Percentiles rank a stretch among this genome's conserved stretches.
phyloP scores from a whole-genome alignment of 2,113 vertebrate genomes.

The Trogon surrucura region DNA sequence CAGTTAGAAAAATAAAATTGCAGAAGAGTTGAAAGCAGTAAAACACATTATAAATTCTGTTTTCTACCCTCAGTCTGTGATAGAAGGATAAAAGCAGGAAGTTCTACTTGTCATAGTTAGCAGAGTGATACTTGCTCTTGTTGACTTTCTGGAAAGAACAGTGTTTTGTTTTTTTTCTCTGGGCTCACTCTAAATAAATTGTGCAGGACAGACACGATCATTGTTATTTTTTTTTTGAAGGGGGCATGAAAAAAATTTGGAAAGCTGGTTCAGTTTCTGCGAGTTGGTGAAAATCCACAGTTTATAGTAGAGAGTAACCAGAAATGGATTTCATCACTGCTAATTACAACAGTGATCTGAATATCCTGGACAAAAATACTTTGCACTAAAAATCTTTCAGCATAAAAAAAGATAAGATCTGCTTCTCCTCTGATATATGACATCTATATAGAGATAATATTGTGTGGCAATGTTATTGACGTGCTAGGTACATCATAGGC shows the following conservation, averaged over 20 bases:
- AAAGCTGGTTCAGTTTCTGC: neutral
- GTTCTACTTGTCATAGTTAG: neutral
- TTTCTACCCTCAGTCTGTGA: neutral
- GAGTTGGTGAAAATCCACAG: neutral
- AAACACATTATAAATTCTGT: neutral
- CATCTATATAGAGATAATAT: neutral
- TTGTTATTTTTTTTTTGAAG: neutral
- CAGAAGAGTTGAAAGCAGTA: neutral
- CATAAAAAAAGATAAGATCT: neutral
- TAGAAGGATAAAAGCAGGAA: neutral
- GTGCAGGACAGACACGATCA: neutral
- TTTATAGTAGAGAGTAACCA: neutral
- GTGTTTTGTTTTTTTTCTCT: neutral
- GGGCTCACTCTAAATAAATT: neutral
- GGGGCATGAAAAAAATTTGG: neutral
- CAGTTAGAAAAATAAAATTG: neutral
- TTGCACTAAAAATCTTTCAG: neutral
- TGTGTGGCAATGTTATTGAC: neutral
- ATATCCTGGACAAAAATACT: neutral
- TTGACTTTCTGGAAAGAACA: neutral
- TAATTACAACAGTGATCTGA: neutral
- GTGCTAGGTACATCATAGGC: neutral
- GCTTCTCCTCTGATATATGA: neutral
- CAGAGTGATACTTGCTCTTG: neutral
- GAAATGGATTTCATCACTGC: neutral